Base-by-base conservation (phyloP, 2,888 invertebrate genomes). In the Laspeyria flexula region DNA sequence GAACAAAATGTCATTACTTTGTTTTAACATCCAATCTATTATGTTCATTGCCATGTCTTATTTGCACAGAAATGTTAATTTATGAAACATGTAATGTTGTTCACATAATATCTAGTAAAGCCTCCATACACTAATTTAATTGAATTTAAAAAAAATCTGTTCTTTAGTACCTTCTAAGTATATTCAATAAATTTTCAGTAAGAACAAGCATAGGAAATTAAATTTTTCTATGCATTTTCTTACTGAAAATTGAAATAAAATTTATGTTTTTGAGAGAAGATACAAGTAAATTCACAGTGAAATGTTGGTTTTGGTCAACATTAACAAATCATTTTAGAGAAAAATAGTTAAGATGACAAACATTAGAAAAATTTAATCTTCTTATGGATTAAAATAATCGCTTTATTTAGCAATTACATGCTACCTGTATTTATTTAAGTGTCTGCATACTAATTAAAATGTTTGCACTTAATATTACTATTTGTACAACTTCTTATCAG, bases 21-120 rank as follows among this genome's bases (percentile, higher is more conserved):
- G 12, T 16, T 11, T 4, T 33, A 55, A 43, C 29, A 45, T 18
- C 18, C 41, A 46, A 47, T 60, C 34, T 16, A 49, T 39, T 50
- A 43, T 43, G 34, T 13, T 11, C 13, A 43, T 41, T 40, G 21
- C 45, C 10, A 6, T 3, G 4, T 65, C 61, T 53, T 70, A 53
- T 73, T 76, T 55, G 52, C 75, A 76, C 43, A 39, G 34, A 15
- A 42, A 23, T 75, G 72, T 64, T 78, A 78, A 82, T 77, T 67
- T 65, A 71, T 48, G 40, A 65, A 60, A 59, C 80, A 79, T 77
- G 75, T 64, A 56, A 52, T 45, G 38, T 46, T 56, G 45, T 34
- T 46, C 57, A 44, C 13, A 31, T 2, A 29, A 12, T 33, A 15
- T 33, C 31, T 30, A 25, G 4, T 25, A 25, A 25, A 25, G 7